Evolutionary conservation across 2,888 invertebrate genomes (phyloP).

Genomic region (Melangyna quadrimaculata): DNA sequence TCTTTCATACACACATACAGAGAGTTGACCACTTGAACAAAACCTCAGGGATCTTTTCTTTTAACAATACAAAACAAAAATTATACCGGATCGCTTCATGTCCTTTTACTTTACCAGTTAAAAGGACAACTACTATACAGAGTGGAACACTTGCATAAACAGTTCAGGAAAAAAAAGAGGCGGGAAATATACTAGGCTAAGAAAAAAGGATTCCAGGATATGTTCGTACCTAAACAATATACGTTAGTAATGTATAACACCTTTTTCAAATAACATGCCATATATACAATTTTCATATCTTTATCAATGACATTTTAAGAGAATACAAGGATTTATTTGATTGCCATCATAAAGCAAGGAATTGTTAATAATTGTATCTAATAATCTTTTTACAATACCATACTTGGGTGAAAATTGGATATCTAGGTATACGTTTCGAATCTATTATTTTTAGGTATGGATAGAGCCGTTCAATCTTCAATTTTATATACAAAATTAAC

Average conservation of each 20-base stretch:
- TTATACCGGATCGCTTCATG: conserved; percentile 42
- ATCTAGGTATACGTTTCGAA: background rate
- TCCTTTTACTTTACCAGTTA: conserved; percentile 48
- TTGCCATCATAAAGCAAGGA: conserved; percentile 25
- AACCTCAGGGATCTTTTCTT: conserved; percentile 61
- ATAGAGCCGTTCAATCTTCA: background rate
- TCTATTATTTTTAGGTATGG: background rate
- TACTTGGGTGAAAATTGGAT: background rate
- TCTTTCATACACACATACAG: conserved; percentile 45
- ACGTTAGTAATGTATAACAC: conserved; percentile 18
- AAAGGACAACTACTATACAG: conserved; percentile 52
- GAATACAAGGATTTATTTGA: conserved; percentile 38
- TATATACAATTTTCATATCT: background rate
- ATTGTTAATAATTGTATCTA: conserved; percentile 28
- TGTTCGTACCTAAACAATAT: conserved; percentile 3
- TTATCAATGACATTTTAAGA: conserved; percentile 28
- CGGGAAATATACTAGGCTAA: conserved; percentile 32
- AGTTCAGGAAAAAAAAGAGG: conserved; percentile 38
- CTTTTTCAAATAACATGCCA: background rate
- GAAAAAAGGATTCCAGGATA: conserved; percentile 52
- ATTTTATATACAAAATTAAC: background rate
- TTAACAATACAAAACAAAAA: background rate
- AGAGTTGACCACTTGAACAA: conserved; percentile 70
- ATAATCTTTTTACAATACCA: conserved; percentile 28
- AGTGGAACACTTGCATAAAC: conserved; percentile 44